Percentiles rank a stretch among this genome's conserved stretches.
These are phyloP conservation scores for Lipotes vexillifer DNA, from an alignment of 2,113 vertebrate species.

Conservation along the genomic window DNA sequence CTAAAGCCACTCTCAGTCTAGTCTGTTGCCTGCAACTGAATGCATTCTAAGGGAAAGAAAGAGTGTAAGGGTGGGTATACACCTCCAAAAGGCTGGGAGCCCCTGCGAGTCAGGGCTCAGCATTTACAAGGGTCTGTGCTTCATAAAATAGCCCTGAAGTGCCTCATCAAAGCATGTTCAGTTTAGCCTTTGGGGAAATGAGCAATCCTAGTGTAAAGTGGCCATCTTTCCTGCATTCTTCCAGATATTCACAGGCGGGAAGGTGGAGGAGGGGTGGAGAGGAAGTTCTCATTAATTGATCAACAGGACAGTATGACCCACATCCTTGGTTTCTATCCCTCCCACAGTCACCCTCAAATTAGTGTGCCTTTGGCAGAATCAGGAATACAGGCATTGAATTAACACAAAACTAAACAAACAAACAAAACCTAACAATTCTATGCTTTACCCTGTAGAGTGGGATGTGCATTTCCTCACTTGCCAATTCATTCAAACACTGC, in stretches of 20 bases:
- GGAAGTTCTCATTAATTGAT: not conserved
- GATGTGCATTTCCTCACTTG: not conserved
- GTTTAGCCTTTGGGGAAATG: not conserved
- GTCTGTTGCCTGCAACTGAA: not conserved
- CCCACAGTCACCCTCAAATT: not conserved
- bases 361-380: not conserved
- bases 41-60: not conserved
- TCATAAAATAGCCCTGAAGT: not conserved
- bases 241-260: not conserved
- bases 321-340: not conserved
- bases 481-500: not conserved
- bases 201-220: not conserved
- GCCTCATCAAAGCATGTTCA: not conserved
- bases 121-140: not conserved
- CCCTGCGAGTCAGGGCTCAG: not conserved
- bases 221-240: not conserved
- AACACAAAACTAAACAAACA: not conserved
- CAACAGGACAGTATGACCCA: not conserved
- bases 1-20: not conserved
- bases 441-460: not conserved
- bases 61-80: not conserved
- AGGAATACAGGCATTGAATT: not conserved
- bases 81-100: not conserved
- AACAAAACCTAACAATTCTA: not conserved
- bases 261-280: no score